A percentile compares a stretch with the other conserved stretches of the same genome.
Conservation (phyloP, 2,113 vertebrate species). For the Lynx canadensis region DNA sequence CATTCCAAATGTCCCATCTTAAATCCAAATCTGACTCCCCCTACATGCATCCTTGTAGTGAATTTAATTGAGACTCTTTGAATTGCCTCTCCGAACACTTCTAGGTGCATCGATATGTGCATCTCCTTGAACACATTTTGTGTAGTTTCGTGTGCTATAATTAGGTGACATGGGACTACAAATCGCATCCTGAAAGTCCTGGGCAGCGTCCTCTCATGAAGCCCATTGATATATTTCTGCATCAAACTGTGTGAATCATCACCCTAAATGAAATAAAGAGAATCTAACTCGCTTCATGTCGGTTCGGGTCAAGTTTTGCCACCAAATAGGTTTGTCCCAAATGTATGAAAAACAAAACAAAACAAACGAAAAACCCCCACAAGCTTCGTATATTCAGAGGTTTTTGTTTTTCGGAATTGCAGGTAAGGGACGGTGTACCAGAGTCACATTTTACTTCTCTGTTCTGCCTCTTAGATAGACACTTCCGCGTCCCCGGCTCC, state of each 20-base stretch:
- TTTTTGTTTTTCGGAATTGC: not conserved
- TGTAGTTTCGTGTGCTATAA: not conserved
- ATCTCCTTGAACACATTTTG: not conserved
- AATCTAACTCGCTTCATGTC: not conserved
- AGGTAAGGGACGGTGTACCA: not conserved
- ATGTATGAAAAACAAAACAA: not conserved
- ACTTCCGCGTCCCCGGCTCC: not conserved
- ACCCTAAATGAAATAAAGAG: not conserved
- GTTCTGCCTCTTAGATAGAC: not conserved
- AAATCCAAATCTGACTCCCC: not conserved
- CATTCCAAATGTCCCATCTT: not conserved
- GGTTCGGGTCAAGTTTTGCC: not conserved
- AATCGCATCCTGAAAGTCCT: not conserved
- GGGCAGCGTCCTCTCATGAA: not conserved
- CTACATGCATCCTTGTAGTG: not conserved
- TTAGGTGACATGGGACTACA: not conserved
- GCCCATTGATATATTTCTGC: not conserved
- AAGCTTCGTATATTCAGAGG: not conserved
- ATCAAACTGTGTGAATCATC: not conserved
- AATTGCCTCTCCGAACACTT: too few relatives aligned
- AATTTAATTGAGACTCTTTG: not conserved
- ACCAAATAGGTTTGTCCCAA: not conserved
- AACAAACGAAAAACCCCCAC: too few relatives aligned
- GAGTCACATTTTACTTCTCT: not conserved
- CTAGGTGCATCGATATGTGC: not conserved